phyloP scores from a whole-genome alignment of 1,140 invertebrate species.

The Phymorhynchus buccinoides region DNA sequence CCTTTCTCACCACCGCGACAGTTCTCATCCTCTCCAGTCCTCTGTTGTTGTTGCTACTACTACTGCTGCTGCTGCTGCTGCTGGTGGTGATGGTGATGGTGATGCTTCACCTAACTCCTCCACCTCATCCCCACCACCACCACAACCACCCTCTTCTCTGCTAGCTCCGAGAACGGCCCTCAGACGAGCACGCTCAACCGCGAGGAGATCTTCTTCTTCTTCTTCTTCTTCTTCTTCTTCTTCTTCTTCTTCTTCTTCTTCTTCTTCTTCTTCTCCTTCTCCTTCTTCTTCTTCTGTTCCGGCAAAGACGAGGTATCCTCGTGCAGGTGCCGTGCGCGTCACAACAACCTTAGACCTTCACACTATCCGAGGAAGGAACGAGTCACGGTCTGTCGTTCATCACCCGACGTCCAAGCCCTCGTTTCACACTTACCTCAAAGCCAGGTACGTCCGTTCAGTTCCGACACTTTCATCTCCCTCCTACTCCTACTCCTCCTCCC shows the following conservation, averaged over 20 bases:
- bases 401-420: too few relatives aligned
- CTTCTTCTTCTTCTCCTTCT: too few relatives aligned
- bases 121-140: background rate
- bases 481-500: constrained; percentile 1
- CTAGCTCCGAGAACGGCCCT: background rate
- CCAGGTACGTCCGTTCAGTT: background rate
- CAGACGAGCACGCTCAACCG: background rate
- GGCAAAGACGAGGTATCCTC: too few relatives aligned
- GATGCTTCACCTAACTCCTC: background rate
- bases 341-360: too few relatives aligned
- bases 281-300: too few relatives aligned
- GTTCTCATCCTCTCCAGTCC: background rate
- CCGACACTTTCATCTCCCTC: constrained; percentile 10
- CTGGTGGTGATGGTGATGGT: background rate
- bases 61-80: background rate
- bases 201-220: background rate
- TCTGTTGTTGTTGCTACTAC: background rate
- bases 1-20: too few relatives aligned
- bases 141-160: background rate
- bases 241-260: too few relatives aligned
- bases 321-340: too few relatives aligned
- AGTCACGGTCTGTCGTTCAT: too few relatives aligned
- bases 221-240: too few relatives aligned
- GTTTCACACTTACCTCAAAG: background rate
- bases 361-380: too few relatives aligned